Conservation (phyloP, 2,113 vertebrate species). For the Pomatostomus ruficeps region DNA sequence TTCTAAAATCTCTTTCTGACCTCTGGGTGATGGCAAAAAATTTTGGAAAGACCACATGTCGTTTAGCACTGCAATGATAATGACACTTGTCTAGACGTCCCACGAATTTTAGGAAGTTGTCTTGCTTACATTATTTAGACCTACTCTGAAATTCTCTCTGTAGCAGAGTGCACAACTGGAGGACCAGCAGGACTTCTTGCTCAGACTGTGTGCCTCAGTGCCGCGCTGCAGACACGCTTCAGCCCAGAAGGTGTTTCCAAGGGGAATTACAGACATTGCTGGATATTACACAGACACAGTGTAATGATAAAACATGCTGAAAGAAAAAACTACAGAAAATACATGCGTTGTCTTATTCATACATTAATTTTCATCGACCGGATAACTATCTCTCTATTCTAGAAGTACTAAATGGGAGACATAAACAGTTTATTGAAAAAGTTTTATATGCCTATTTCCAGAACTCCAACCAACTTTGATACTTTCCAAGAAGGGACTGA, state of each 20-base stretch:
- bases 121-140: fast-evolving
- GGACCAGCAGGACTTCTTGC: background rate
- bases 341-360: background rate
- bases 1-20: background rate
- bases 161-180: background rate
- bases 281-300: fast-evolving
- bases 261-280: background rate
- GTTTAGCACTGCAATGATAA: background rate
- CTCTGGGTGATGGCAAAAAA: fast-evolving
- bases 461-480: background rate
- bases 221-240: fast-evolving
- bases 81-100: background rate
- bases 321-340: background rate
- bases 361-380: background rate
- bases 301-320: background rate
- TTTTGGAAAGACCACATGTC: background rate
- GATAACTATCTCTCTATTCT: background rate
- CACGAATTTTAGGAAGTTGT: fast-evolving
- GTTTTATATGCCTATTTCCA: background rate
- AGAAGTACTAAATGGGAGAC: background rate
- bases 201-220: fast-evolving
- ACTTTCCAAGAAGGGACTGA: background rate
- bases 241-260: background rate
- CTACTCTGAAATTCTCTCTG: background rate
- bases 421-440: background rate